Conservation (phyloP, 2,113 vertebrate species). For the Melanotaenia duboulayi region DNA sequence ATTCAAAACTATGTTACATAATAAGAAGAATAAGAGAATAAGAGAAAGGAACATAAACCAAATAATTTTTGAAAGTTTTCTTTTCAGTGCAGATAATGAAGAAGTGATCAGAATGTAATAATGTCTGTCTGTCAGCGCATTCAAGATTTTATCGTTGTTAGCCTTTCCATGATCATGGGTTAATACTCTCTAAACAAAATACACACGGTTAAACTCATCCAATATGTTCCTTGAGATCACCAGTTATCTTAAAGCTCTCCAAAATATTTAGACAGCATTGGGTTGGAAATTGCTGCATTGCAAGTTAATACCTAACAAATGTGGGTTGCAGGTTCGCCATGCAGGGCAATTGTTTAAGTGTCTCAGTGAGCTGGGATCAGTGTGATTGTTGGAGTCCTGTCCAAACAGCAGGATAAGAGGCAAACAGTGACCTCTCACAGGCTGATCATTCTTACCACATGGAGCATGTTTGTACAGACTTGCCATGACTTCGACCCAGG, state of each 20-base stretch:
- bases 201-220: constrained; percentile 70
- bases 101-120: constrained; percentile 39
- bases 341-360: constrained; percentile 64
- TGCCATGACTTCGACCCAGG: constrained; percentile 64
- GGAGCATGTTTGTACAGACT: constrained; percentile 76
- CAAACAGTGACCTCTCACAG: constrained; percentile 74
- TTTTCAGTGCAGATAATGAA: constrained; percentile 23
- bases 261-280: constrained; percentile 79
- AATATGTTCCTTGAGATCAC: constrained; percentile 69
- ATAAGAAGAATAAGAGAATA: not conserved
- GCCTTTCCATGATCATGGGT: constrained; percentile 45
- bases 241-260: constrained; percentile 67
- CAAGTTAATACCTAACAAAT: constrained; percentile 80
- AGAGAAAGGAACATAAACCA: constrained; percentile 3
- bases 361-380: constrained; percentile 60
- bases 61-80: not conserved
- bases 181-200: constrained; percentile 63
- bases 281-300: constrained; percentile 45
- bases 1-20: not conserved
- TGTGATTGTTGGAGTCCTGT: constrained; percentile 78
- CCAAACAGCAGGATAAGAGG: constrained; percentile 74
- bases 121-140: constrained; percentile 35
- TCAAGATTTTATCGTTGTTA: constrained; percentile 44
- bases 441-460: constrained; percentile 76
- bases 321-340: constrained; percentile 61